Percentiles rank a stretch among this genome's conserved stretches.
phyloP scores from a whole-genome alignment of 2,113 vertebrate species.

The Leptocoma aspasia region DNA sequence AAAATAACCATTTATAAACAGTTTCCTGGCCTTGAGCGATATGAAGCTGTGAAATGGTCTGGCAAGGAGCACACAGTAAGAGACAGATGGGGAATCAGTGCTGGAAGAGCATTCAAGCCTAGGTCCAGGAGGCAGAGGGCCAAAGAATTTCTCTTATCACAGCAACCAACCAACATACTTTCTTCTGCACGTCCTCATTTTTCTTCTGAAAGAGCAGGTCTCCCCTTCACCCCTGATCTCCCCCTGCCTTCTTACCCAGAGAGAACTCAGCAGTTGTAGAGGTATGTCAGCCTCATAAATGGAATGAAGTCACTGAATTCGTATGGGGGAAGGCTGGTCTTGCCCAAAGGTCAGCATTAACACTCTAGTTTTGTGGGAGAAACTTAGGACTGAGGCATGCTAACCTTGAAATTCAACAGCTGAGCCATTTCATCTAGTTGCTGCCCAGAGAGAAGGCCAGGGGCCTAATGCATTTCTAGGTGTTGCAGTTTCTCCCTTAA shows the following conservation, averaged over 20 bases:
- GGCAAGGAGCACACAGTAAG: background rate
- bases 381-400: background rate
- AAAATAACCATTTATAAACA: background rate
- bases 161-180: background rate
- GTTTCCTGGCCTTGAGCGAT: background rate
- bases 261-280: background rate
- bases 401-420: background rate
- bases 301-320: background rate
- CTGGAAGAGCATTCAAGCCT: constrained; percentile 16
- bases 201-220: background rate
- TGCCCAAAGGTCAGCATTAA: background rate
- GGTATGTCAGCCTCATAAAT: background rate
- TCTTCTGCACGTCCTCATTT: background rate
- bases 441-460: background rate
- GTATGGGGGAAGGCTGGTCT: background rate
- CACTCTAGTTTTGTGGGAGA: background rate
- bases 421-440: background rate
- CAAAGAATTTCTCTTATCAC: background rate
- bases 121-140: background rate
- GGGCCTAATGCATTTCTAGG: background rate
- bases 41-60: constrained; percentile 34
- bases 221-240: background rate
- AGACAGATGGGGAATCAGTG: constrained; percentile 31
- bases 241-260: background rate
- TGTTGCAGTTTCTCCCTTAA: background rate